Evolutionary conservation across 2,888 invertebrate species (phyloP).

Genomic region (Parasteatoda lunata): DNA sequence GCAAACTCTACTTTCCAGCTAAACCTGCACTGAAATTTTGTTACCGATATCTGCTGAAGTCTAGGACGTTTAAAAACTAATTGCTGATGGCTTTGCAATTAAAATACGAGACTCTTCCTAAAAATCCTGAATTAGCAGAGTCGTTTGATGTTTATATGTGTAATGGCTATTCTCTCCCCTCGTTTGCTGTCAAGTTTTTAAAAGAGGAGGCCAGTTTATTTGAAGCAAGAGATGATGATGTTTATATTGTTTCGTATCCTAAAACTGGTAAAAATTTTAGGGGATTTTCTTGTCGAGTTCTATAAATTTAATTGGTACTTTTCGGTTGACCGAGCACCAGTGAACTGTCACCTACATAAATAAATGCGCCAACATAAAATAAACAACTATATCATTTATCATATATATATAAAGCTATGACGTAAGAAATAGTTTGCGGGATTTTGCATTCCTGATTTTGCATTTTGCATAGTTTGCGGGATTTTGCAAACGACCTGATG

Average conservation of each 20-base stretch:
- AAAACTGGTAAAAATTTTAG: conserved; percentile 72
- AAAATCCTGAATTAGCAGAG: conserved; percentile 40
- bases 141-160: conserved; percentile 56
- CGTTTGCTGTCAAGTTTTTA: conserved; percentile 63
- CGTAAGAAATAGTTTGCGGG: too few relatives aligned
- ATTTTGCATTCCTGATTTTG: too few relatives aligned
- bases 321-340: too few relatives aligned
- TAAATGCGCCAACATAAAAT: too few relatives aligned
- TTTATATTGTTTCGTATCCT: conserved; percentile 73
- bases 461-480: too few relatives aligned
- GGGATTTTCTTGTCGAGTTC: background rate
- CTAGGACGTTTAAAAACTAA: background rate
- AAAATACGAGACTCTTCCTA: conserved; percentile 35
- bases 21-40: too few relatives aligned
- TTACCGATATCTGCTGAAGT: too few relatives aligned
- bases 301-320: background rate
- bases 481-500: too few relatives aligned
- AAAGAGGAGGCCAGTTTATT: conserved; percentile 68
- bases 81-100: conserved; percentile 20
- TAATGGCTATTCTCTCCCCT: conserved; percentile 53
- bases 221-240: conserved; percentile 71
- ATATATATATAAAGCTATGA: too few relatives aligned
- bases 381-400: too few relatives aligned
- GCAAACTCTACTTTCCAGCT: too few relatives aligned
- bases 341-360: too few relatives aligned